Evolutionary conservation across 1,140 invertebrate genomes (phyloP).

Genomic region (Pseudomyrmex pallidus): DNA sequence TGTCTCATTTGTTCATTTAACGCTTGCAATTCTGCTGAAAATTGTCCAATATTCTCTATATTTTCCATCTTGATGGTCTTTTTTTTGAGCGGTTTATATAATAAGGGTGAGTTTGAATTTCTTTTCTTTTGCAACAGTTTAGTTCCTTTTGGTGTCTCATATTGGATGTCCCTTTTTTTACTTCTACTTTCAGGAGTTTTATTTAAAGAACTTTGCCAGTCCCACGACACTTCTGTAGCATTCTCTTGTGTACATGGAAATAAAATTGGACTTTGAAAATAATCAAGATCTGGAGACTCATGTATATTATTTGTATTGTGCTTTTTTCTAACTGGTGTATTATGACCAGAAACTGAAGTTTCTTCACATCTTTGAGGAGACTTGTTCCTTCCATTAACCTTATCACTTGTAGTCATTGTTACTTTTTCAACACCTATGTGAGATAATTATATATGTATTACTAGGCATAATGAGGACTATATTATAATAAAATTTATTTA

Average conservation of each 20-base stretch:
- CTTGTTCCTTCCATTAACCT: neutral
- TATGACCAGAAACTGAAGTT: constrained; percentile 49
- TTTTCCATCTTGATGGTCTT: constrained; percentile 74
- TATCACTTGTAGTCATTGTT: neutral
- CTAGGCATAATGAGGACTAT: neutral
- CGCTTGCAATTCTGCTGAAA: constrained; percentile 76
- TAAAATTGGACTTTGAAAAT: constrained; percentile 69
- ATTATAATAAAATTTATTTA: neutral
- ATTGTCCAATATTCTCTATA: constrained; percentile 73
- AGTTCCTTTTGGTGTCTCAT: constrained; percentile 75
- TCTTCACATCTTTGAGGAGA: constrained; percentile 19
- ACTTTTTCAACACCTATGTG: neutral
- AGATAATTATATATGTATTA: neutral
- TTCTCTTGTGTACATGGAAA: constrained; percentile 75
- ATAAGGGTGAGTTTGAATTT: constrained; percentile 77
- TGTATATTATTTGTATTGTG: constrained; percentile 17
- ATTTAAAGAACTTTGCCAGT: constrained; percentile 72
- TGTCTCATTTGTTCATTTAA: constrained; percentile 70
- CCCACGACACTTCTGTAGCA: constrained; percentile 78
- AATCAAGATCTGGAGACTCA: constrained; percentile 68
- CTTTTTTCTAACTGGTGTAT: constrained; percentile 73
- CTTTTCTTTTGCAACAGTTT: constrained; percentile 74
- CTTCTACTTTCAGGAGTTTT: constrained; percentile 42
- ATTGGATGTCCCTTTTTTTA: constrained; percentile 7
- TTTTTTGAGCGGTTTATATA: constrained; percentile 77